These are phyloP conservation scores for Petromus typicus DNA, from an alignment of 2,113 vertebrate genomes.

Conservation along the genomic window DNA sequence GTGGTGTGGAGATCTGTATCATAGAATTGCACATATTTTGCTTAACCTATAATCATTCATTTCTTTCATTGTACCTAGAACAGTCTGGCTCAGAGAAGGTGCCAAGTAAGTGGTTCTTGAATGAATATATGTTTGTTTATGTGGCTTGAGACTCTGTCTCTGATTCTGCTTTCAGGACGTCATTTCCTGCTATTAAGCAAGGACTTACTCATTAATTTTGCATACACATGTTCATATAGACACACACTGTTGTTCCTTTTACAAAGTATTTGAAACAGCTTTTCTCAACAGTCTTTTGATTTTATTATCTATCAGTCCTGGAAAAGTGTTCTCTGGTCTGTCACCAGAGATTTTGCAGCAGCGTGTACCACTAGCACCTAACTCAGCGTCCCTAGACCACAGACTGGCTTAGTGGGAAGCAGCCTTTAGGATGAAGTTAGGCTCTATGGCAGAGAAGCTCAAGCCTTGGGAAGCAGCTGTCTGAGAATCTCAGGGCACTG, in stretches of 20 bases:
- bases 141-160: constrained; percentile 47
- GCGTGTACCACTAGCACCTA: background rate
- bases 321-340: constrained; percentile 32
- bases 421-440: constrained; percentile 6
- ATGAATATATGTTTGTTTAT: constrained; percentile 66
- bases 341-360: background rate
- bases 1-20: background rate
- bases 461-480: background rate
- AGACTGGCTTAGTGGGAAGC: background rate
- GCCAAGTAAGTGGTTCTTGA: constrained; percentile 50
- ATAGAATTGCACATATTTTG: constrained; percentile 30
- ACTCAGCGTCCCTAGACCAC: background rate
- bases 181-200: constrained; percentile 64
- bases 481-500: background rate
- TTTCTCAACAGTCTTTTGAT: constrained; percentile 49
- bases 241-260: constrained; percentile 31
- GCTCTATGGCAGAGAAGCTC: constrained; percentile 19
- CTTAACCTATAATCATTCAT: constrained; percentile 23
- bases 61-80: constrained; percentile 65
- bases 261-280: constrained; percentile 48
- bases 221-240: background rate
- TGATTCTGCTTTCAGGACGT: constrained; percentile 58
- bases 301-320: background rate
- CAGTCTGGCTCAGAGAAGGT: constrained; percentile 55
- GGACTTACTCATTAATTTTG: constrained; percentile 44